Evolutionary conservation across 2,888 invertebrate genomes (phyloP), one percentile per base, ranked within the genome.

Genomic region (Clistopyga incitator): DNA sequence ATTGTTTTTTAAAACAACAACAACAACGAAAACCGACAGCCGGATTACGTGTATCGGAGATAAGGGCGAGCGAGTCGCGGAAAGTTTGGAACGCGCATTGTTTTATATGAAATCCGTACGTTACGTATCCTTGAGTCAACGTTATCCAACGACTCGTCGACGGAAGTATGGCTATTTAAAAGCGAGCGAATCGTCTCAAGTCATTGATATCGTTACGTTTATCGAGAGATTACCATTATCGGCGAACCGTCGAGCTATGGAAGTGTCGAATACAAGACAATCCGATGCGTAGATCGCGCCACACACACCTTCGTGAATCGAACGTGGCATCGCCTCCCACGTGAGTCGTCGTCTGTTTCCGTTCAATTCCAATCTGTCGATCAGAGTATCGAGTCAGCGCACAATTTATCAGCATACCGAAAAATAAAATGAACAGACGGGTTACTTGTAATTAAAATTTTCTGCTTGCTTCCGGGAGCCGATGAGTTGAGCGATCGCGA

Each of bases 201-300:
- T 97, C 95, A 97, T 97, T 88, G 98, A 98, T 94, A 99, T 99
- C 93, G 99, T 99, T 91, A 99, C 99, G 94, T 99, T 99, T 91
- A 99, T 99, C 90, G 99, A 99, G 88, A 99, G 95, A 94, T 99
- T 99, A 65, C 99, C 99, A 94, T 99, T 99, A 93, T 99, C 99
- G 76, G 99, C 99, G 94, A 99, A 99, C 83, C 99, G 95, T 94
- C 99, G 98, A 86, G 99, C 99, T 92, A 99, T 98, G 87, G 98
- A 98, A 76, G 99, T 98, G 94, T 99, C 99, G 94, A 99, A 99
- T 85, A 99, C 99, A 85, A 99, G 96, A 93, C 99, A 99, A 94
- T 99, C 99, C 29, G 98, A 99, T 92, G 98, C 98, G 94, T 98
- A 96, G 90, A 99, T 99, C 67, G 99, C 99, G 23, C 98, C 98